These are phyloP conservation scores for Nothoprocta perdicaria DNA, from an alignment of 2,113 vertebrate species.

Conservation along the genomic window DNA sequence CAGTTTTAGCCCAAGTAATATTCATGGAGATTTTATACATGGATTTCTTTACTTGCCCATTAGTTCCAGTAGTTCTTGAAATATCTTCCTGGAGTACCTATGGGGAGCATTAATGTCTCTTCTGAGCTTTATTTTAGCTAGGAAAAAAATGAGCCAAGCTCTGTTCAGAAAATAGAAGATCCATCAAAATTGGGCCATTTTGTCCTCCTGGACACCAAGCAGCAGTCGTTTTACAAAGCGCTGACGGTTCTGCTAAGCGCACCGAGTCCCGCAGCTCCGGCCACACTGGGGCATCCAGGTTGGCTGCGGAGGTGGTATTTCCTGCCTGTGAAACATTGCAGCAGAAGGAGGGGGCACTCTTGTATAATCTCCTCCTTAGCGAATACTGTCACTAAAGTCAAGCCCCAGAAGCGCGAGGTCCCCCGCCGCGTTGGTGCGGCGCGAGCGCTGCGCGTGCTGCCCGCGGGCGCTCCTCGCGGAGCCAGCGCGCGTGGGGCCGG, in stretches of 20 bases:
- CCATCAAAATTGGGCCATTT: background rate
- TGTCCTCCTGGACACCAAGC: background rate
- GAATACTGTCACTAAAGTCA: slow-evolving; percentile 1
- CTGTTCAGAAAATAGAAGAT: background rate
- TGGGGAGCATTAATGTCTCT: background rate
- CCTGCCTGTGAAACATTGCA: slow-evolving; percentile 15
- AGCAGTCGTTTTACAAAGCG: background rate
- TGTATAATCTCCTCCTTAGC: background rate
- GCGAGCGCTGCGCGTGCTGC: background rate
- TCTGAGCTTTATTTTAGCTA: background rate
- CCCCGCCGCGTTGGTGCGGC: background rate
- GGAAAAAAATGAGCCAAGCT: background rate
- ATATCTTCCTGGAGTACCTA: background rate
- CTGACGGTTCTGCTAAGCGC: background rate
- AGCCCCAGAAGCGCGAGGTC: background rate
- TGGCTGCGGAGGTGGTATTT: background rate
- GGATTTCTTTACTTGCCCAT: background rate
- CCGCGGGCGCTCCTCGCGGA: background rate
- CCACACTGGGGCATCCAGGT: background rate
- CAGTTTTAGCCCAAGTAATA: background rate
- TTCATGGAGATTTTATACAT: background rate
- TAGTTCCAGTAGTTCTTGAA: background rate
- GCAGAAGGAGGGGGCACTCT: background rate
- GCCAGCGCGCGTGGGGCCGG: background rate
- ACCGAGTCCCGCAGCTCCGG: background rate